Evolutionary conservation across 2,888 invertebrate species (phyloP), one percentile per base, ranked within the genome.

Genomic region (Noctua comes): DNA sequence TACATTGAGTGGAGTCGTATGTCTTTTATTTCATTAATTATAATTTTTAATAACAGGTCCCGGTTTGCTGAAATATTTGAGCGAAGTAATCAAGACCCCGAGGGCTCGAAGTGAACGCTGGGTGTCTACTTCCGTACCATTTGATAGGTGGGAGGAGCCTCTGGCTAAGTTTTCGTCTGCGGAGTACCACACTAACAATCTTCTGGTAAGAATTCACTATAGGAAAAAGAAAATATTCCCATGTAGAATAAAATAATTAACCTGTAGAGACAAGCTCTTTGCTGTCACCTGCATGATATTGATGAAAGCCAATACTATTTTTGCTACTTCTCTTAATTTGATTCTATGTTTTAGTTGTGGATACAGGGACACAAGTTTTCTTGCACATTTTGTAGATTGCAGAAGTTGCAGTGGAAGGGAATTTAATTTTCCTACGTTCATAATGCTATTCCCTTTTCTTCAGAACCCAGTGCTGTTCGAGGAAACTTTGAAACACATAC

Each of bases 71-170:
- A 94, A 97, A 68, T 97, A 97, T 82, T 92, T 98, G 73, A 97
- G 96, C 10, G 94, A 97, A 89, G 97, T 97, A 0, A 98, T 98
- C 36, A 97, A 97, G 0, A 89, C 96, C 0, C 98, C 98, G 0
- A 98, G 97, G 89, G 93, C 94, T 1, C 97, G 99, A 43, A 98
- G 98, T 4, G 88, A 95, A 0, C 97, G 98, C 76, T 99, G 99
- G 99, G 93, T 99, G 7, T 98, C 99, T 75, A 98, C 98, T 0
- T 99, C 99, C 2, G 97, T 99, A 5, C 98, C 98, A 1, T 92
- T 95, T 80, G 93, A 93, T 0, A 89, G 82, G 57, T 95, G 87
- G 80, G 27, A 43, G 46, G 77, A 80, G 43, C 40, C 76, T 6
- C 13, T 74, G 7, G 88, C 84, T 5, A 78, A 88, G 65, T 77